Evolutionary conservation across 2,797 vertebrate genomes (phyloP), one percentile per base, ranked within the genome.

Genomic region (Masticophis lateralis): DNA sequence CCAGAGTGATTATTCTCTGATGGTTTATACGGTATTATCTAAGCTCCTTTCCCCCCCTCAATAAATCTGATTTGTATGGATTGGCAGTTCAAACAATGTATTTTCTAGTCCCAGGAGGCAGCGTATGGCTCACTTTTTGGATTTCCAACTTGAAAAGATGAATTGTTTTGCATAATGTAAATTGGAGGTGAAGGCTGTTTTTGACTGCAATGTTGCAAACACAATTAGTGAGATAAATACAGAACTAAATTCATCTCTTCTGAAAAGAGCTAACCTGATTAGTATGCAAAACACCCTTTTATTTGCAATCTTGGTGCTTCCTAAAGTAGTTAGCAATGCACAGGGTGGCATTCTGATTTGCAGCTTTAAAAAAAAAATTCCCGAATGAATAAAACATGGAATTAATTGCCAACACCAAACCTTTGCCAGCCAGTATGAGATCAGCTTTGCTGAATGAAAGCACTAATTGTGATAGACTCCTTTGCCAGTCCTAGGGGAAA

Each of bases 311-410:
- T 93, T 92, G 93, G 61, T 22, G 79, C 94, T 92, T 86, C 4
- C 94, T 96, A 96, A 97, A 92, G 79, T 93, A 94, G 97, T 97
- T 95, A 97, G 97, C 93, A 96, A 95, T 95, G 97, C 96, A 96
- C 91, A 92, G 96, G 91, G 90, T 94, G 95, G 96, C 94, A 95
- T 97, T 97, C 96, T 98, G 97, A 97, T 98, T 97, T 97, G 95
- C 95, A 97, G 96, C 96, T 97, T 97, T 96, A 95, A 97, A 97
- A 57, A 55, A 51, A 56, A 96, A 95, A 96, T 95, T 96, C 94
- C 94, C 94, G 91, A 92, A 98, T 98, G 97, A 98, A 98, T 97
- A 98, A 98, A 98, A 98, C 97, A 97, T 97, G 91, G 97, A 97
- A 96, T 97, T 97, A 98, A 98, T 98, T 97, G 96, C 94, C 87